Conservation (phyloP, 2,888 invertebrate genomes). For the Sialis lutaria region DNA sequence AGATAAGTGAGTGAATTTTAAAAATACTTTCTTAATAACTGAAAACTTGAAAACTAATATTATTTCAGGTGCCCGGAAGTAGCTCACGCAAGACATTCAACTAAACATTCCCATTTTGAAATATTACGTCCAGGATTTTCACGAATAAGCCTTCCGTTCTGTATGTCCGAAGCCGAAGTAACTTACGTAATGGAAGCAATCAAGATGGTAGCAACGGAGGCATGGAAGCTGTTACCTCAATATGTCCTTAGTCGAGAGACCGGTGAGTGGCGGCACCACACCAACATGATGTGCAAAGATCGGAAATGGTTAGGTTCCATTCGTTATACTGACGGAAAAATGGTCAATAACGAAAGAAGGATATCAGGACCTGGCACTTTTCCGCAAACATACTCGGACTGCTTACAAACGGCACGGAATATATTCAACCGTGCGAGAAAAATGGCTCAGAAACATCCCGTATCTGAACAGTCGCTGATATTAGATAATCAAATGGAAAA, state of each 20-base stretch:
- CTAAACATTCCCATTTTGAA: constrained; percentile 36
- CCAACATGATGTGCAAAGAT: constrained; percentile 61
- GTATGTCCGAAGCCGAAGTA: constrained; percentile 61
- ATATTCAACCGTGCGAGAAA: constrained; percentile 61
- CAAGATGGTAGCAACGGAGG: constrained; percentile 74
- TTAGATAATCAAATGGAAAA: constrained; percentile 52
- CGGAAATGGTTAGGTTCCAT: constrained; percentile 68
- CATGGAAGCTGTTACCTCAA: constrained; percentile 76
- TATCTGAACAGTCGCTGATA: constrained; percentile 54
- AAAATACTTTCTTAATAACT: neutral
- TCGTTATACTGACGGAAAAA: constrained; percentile 55
- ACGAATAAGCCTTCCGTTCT: constrained; percentile 69
- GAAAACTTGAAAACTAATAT: neutral
- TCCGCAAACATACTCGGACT: constrained; percentile 58
- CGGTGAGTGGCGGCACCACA: constrained; percentile 77
- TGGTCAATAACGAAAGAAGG: constrained; percentile 53
- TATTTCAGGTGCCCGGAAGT: constrained; percentile 1
- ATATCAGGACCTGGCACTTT: constrained; percentile 54
- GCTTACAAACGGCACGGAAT: constrained; percentile 60
- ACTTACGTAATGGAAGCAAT: constrained; percentile 71
- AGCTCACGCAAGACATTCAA: constrained; percentile 1
- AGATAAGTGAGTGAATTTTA: constrained; percentile 27
- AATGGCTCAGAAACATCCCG: constrained; percentile 53
- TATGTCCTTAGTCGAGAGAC: constrained; percentile 76
- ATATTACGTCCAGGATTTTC: constrained; percentile 74